Conservation (phyloP, 2,888 invertebrate genomes). For the Drosophila mimica region DNA sequence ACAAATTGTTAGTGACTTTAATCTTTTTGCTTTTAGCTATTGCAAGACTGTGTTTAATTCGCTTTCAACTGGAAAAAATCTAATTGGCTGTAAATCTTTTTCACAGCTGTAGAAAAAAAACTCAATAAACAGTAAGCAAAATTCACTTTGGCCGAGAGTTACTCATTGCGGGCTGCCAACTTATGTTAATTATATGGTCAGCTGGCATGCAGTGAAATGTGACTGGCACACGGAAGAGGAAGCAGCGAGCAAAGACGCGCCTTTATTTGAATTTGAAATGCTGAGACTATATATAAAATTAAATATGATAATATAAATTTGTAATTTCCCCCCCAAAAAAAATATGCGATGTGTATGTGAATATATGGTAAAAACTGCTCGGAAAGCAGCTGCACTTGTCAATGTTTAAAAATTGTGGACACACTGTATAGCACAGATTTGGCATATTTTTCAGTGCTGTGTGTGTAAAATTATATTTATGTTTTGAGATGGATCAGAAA, state of each 20-base stretch:
- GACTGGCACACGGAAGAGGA: constrained; percentile 19
- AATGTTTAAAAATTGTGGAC: constrained; percentile 12
- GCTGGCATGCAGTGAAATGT: neutral
- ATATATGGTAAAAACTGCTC: constrained; percentile 29
- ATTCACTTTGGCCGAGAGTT: constrained; percentile 22
- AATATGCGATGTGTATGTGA: constrained; percentile 10
- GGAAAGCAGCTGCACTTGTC: constrained; percentile 37
- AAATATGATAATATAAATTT: neutral
- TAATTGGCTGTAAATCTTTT: neutral
- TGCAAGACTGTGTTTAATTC: constrained; percentile 26
- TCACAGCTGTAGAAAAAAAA: constrained; percentile 3
- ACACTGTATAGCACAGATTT: too few relatives aligned
- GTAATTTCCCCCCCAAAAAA: neutral
- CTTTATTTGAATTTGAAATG: neutral
- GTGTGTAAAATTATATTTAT: neutral
- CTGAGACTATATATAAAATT: neutral
- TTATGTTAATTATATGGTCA: neutral
- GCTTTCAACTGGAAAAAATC: neutral
- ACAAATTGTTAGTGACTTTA: neutral
- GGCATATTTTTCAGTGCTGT: neutral
- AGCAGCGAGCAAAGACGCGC: neutral
- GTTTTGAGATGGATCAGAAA: neutral
- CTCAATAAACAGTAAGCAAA: constrained; percentile 39
- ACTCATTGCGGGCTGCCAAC: constrained; percentile 24
- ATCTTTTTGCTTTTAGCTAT: neutral